Evolutionary conservation across 2,888 invertebrate species (phyloP).

Genomic region (Desoria tigrina): DNA sequence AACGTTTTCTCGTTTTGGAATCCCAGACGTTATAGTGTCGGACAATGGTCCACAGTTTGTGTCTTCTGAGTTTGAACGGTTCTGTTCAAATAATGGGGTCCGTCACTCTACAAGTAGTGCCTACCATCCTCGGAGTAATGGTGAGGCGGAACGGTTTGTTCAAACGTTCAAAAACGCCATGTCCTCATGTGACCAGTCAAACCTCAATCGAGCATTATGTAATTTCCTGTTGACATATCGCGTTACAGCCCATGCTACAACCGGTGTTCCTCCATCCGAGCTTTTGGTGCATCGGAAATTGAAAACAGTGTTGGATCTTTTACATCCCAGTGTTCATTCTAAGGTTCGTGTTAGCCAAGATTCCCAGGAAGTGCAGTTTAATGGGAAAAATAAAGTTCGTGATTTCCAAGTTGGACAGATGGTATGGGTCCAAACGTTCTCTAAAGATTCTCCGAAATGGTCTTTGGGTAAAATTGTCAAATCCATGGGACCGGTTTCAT

Average conservation of each 20-base stretch:
- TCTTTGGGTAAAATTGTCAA: constrained; percentile 14
- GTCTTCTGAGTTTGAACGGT: constrained; percentile 20
- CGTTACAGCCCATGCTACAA: background rate
- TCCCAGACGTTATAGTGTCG: constrained; percentile 17
- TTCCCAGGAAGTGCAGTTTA: background rate
- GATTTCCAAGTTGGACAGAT: constrained; percentile 9
- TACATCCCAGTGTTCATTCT: background rate
- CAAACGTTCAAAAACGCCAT: no score
- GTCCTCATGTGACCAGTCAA: no score
- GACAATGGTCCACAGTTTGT: no score
- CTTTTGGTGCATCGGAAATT: constrained; percentile 9
- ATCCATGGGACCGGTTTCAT: constrained; percentile 18
- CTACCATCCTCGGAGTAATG: constrained; percentile 27
- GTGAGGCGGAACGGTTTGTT: constrained; percentile 27
- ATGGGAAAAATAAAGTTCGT: background rate
- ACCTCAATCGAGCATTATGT: no score
- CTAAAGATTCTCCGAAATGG: constrained; percentile 23
- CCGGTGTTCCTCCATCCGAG: background rate
- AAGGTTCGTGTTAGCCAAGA: constrained; percentile 12
- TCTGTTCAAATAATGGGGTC: constrained; percentile 20
- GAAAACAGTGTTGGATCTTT: constrained; percentile 15
- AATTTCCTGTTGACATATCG: no score
- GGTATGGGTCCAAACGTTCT: constrained; percentile 23
- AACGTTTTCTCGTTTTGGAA: constrained; percentile 12
- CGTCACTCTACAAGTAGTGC: constrained; percentile 27